Percentiles rank a stretch among this genome's conserved stretches.
Evolutionary conservation across 2,113 vertebrate species (phyloP).

Genomic region (Tragelaphus buxtoni): DNA sequence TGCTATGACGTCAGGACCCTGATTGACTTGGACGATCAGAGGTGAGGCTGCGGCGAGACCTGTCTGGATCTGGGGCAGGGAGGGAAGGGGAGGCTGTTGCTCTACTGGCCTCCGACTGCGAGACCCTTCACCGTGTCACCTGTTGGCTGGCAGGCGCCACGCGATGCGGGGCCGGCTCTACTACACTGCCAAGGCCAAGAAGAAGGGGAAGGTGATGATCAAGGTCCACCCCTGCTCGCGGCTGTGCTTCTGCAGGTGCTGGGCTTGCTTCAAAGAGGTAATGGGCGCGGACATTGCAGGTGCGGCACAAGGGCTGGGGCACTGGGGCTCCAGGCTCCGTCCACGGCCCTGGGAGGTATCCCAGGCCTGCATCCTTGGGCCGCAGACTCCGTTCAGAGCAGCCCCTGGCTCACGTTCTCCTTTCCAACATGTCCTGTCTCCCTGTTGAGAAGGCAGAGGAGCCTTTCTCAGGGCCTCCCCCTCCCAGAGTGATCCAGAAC

Average conservation of each 20-base stretch:
- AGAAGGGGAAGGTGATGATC: slow-evolving; percentile 93
- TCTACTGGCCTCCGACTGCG: background rate
- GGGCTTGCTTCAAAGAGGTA: slow-evolving; percentile 93
- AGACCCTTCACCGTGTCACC: accelerated
- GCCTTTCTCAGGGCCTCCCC: background rate
- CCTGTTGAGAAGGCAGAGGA: background rate
- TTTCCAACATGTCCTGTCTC: background rate
- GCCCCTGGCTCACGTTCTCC: background rate
- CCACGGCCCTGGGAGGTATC: background rate
- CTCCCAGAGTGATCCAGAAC: background rate
- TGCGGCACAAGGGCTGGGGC: no score
- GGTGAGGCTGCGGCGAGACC: slow-evolving; percentile 72
- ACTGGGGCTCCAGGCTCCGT: background rate
- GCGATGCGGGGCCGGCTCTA: slow-evolving; percentile 96
- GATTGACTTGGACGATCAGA: slow-evolving; percentile 92
- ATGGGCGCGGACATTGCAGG: accelerated
- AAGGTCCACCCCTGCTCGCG: slow-evolving; percentile 92
- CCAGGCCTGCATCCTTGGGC: background rate
- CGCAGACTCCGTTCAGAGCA: background rate
- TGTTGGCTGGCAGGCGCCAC: slow-evolving; percentile 83
- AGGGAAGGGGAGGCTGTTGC: background rate
- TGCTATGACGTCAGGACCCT: slow-evolving; percentile 92
- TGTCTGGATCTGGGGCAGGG: background rate
- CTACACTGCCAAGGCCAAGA: slow-evolving; percentile 92
- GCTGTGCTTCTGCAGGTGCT: slow-evolving; percentile 92